These are phyloP conservation scores for Metallyticus violacea DNA, from an alignment of 2,888 invertebrate genomes.

Conservation along the genomic window DNA sequence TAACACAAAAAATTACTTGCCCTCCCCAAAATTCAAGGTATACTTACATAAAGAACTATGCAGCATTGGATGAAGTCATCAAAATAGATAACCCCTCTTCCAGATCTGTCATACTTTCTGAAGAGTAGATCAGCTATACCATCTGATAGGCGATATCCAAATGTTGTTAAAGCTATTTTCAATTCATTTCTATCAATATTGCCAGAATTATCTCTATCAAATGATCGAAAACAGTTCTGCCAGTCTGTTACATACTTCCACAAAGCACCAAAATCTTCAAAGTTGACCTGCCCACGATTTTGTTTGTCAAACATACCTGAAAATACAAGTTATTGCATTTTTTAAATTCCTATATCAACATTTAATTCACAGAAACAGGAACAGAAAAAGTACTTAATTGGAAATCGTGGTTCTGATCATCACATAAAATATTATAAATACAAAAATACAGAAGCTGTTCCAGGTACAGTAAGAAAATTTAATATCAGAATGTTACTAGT, in stretches of 20 bases:
- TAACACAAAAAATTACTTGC: no score
- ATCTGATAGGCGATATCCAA: constrained; percentile 86
- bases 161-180: constrained; percentile 84
- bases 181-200: constrained; percentile 89
- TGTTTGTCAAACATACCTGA: constrained; percentile 83
- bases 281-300: constrained; percentile 83
- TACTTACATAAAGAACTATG: constrained; percentile 85
- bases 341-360: no score
- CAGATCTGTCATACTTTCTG: constrained; percentile 90
- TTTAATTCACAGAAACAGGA: no score
- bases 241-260: constrained; percentile 99
- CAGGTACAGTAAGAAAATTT: no score
- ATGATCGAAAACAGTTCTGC: constrained; percentile 93
- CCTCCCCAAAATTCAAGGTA: no score
- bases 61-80: constrained; percentile 99
- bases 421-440: no score
- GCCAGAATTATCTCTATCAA: constrained; percentile 86
- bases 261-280: constrained; percentile 91
- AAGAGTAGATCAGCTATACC: constrained; percentile 76
- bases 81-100: constrained; percentile 87
- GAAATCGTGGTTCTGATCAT: no score
- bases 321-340: no score
- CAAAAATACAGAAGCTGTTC: no score
- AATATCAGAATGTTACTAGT: no score
- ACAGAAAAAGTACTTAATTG: no score